Evolutionary conservation across 2,888 invertebrate species (phyloP), one percentile per base, ranked within the genome.

Genomic region (Candidula unifasciata): DNA sequence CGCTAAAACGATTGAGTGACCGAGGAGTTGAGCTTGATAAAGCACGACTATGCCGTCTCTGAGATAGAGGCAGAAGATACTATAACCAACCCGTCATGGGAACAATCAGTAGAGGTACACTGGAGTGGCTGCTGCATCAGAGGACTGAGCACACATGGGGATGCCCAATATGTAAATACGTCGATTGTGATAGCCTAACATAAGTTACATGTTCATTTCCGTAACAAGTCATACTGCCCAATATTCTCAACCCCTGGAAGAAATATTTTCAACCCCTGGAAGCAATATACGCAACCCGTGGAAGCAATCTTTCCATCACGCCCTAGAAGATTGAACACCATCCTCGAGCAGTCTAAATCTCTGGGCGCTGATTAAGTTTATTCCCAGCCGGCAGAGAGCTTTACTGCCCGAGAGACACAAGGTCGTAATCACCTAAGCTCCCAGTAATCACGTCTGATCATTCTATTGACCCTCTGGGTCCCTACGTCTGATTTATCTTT

Each of bases 361-460:
- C 16, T 21, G 54, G 52, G 74, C 52, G 74, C 74, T 74, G 74
- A 74, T 74, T 74, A 74, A 74, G n/a, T 74, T 8, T 33, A 21
- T 74, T 74, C 54, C 74, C 13, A 74, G 27, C 27, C 27, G 18
- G 44, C 30, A 18, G 16, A 0, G 27, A 54, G 30, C 1, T 10
- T 30, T 18, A 18, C 24, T 74, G 18, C 54, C 30, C 30, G 30
- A 74, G 30, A 21, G 0, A 0, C 54, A 71, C 30, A 52, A 54
- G 54, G 30, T 30, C 74, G 30, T 74, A 74, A 74, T 74, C 74
- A 54, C 21, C 54, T 54, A 74, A 54, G 74, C 54, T 54, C 21
- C 74, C 54, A 74, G 74, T 27, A 74, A 74, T 74, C 54, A 54
- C 74, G 54, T 74, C 54, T 30, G 69, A 30, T 74, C 74, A 74